A percentile compares a stretch with the other conserved stretches of the same genome.
Conservation (phyloP, 2,113 vertebrate species). For the Suncus etruscus region DNA sequence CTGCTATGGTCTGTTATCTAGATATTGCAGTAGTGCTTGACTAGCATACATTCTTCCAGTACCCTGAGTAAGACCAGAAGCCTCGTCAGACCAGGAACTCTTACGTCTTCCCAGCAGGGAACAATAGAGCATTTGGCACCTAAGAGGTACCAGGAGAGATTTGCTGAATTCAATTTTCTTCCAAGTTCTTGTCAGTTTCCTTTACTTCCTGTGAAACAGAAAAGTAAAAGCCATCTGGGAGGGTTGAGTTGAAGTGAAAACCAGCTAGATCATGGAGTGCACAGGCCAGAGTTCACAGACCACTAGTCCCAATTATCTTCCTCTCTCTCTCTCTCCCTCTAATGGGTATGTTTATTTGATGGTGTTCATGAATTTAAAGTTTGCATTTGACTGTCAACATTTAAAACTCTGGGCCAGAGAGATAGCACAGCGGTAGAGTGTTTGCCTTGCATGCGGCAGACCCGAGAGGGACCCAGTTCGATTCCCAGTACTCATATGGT, state of each 20-base stretch:
- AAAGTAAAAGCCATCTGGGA: background rate
- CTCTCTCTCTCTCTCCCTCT: background rate
- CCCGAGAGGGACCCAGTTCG: too few species aligned
- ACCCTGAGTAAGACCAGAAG: background rate
- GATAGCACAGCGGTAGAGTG: too few species aligned
- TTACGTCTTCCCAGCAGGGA: background rate
- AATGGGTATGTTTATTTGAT: background rate
- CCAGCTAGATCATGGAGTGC: background rate
- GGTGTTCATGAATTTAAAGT: background rate
- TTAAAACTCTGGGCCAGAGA: background rate
- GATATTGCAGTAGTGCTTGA: background rate
- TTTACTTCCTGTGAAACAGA: conserved; percentile 23
- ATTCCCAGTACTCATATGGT: too few species aligned
- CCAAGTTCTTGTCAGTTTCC: background rate
- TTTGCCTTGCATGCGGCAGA: too few species aligned
- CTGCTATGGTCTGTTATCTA: background rate
- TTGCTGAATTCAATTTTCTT: conserved; percentile 25
- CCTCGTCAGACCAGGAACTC: background rate
- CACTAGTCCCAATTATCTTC: background rate
- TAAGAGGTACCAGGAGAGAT: background rate
- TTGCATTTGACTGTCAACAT: background rate
- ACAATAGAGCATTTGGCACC: background rate
- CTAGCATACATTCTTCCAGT: background rate
- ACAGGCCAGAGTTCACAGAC: background rate
- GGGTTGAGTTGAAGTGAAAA: background rate